These are phyloP conservation scores for Neogale vison DNA, from an alignment of 2,113 vertebrate species.

Conservation along the genomic window DNA sequence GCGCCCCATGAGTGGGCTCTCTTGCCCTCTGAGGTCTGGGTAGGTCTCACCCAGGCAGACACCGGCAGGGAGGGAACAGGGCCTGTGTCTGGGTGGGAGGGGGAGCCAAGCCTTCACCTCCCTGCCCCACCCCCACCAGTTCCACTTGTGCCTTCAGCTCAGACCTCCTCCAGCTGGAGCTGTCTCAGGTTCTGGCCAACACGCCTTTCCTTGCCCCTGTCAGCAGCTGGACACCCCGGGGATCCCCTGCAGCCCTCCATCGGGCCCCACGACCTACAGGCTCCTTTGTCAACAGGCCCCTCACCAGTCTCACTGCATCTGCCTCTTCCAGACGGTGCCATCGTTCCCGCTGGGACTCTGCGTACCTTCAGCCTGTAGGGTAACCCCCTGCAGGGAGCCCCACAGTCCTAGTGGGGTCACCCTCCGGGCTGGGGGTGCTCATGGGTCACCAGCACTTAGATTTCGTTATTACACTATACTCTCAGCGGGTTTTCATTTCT, in stretches of 20 bases:
- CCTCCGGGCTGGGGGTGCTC: background rate
- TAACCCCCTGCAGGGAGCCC: background rate
- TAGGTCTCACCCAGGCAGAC: background rate
- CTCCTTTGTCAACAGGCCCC: background rate
- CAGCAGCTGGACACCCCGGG: too few species aligned
- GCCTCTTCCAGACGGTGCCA: background rate
- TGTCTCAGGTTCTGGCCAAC: background rate
- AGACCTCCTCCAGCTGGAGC: background rate
- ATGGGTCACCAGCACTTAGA: accelerated
- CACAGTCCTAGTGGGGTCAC: background rate
- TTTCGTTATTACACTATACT: background rate
- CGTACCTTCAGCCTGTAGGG: background rate
- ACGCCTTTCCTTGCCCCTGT: background rate
- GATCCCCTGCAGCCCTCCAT: accelerated
- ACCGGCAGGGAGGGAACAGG: background rate
- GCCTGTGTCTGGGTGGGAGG: background rate
- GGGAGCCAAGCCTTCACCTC: too few species aligned
- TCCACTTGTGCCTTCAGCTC: background rate
- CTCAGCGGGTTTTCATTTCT: background rate
- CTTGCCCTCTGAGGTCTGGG: background rate
- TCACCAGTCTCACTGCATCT: background rate
- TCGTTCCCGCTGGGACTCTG: background rate
- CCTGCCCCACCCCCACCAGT: background rate
- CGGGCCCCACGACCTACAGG: background rate
- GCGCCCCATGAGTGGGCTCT: accelerated